Conservation (phyloP, 2,888 invertebrate genomes). For the Colostygia pectinataria region DNA sequence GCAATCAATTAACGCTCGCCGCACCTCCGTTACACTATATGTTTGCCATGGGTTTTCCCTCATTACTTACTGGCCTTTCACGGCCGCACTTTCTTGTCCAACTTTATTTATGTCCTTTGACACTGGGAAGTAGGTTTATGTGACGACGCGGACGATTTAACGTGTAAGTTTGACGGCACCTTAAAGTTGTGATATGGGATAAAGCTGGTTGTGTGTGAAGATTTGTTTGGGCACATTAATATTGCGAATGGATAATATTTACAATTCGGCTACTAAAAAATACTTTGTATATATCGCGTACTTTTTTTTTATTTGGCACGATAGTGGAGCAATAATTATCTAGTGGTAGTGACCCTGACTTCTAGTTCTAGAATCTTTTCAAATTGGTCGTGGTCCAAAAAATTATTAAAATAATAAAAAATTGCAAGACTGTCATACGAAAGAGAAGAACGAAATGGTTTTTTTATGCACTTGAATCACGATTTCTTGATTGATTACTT, state of each 20-base stretch:
- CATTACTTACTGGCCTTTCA: constrained; percentile 71
- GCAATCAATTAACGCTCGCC: constrained; percentile 71
- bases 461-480: too few species aligned
- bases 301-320: too few species aligned
- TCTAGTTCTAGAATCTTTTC: too few species aligned
- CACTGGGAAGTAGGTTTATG: constrained; percentile 36
- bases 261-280: constrained; percentile 2
- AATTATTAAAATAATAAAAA: too few species aligned
- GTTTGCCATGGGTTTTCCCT: constrained; percentile 67
- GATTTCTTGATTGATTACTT: too few species aligned
- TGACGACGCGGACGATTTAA: constrained; percentile 36
- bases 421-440: too few species aligned
- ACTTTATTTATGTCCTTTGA: constrained; percentile 43
- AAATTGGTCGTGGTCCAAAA: too few species aligned
- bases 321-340: too few species aligned
- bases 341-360: too few species aligned
- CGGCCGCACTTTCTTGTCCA: constrained; percentile 49
- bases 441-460: too few species aligned
- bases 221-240: constrained; percentile 18
- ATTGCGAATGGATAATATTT: constrained; percentile 6
- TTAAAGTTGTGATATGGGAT: constrained; percentile 32
- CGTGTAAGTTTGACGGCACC: constrained; percentile 33
- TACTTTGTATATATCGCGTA: too few species aligned
- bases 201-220: constrained; percentile 20
- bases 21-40: constrained; percentile 70